phyloP scores from a whole-genome alignment of 2,888 invertebrate genomes.

The Agrochola lychnidis region DNA sequence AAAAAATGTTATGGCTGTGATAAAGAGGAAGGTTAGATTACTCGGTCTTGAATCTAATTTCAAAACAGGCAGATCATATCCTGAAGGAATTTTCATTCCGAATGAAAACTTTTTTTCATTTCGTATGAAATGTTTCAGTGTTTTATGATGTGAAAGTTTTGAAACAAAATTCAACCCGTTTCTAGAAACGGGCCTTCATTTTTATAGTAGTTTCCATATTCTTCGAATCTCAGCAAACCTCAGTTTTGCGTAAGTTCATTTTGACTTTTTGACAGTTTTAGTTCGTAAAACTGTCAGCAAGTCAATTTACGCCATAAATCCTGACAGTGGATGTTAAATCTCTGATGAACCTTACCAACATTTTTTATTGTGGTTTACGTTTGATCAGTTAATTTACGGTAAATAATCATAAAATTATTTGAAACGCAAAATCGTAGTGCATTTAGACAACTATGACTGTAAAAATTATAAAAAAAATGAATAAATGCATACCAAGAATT shows the following conservation, averaged over 20 bases:
- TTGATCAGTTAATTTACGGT: neutral
- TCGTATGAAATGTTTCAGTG: neutral
- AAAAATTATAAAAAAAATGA: slow-evolving; percentile 59
- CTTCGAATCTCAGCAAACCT: neutral
- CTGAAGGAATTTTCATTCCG: neutral
- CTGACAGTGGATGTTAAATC: neutral
- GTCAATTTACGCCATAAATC: neutral
- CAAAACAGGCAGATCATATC: neutral
- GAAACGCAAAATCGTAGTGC: slow-evolving; percentile 39
- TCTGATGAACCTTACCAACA: too few species aligned
- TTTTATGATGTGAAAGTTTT: neutral
- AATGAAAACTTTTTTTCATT: neutral
- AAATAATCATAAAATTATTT: slow-evolving; percentile 34
- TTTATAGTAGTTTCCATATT: neutral
- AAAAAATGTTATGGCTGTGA: neutral
- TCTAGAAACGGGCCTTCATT: neutral
- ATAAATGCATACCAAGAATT: slow-evolving; percentile 68
- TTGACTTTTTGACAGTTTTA: neutral
- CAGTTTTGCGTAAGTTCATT: neutral
- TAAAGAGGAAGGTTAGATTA: too few species aligned
- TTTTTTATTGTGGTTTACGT: neutral
- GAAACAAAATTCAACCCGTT: neutral
- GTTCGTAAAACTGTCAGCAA: neutral
- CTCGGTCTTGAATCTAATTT: neutral
- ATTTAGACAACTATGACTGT: slow-evolving; percentile 60